Conservation (phyloP, 64 coral and sea anemone genomes). For the Acropora tenuis region DNA sequence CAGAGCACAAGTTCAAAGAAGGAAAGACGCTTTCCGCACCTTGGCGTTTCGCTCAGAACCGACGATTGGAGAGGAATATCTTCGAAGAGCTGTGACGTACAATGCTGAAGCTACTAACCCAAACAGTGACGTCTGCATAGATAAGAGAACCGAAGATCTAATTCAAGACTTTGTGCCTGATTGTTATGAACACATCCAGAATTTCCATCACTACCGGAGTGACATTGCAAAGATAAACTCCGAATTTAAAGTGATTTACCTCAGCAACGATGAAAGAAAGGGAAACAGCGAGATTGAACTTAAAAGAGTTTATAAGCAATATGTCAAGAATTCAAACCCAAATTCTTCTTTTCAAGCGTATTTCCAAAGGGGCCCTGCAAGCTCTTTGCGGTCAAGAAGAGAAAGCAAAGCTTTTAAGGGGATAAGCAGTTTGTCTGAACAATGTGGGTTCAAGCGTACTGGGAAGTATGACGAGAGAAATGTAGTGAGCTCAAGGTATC, state of each 20-base stretch:
- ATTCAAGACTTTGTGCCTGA: slow-evolving; percentile 17
- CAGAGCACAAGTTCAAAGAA: neutral
- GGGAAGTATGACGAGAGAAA: neutral
- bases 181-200: slow-evolving; percentile 17
- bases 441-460: neutral
- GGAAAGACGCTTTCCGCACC: slow-evolving; percentile 10
- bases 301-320: neutral
- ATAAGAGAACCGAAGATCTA: neutral
- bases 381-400: neutral
- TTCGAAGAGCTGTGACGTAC: neutral
- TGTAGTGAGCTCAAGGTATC: neutral
- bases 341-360: neutral
- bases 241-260: slow-evolving; percentile 5
- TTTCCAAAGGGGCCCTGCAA: neutral
- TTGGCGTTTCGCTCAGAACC: slow-evolving; percentile 28
- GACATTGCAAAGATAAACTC: slow-evolving; percentile 20
- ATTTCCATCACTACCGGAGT: slow-evolving; percentile 34
- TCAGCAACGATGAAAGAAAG: neutral
- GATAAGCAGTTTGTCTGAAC: neutral
- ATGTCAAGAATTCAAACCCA: neutral
- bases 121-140: neutral
- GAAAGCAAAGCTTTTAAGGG: neutral
- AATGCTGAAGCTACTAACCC: neutral
- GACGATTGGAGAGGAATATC: neutral
- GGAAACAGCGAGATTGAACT: neutral